Base-by-base conservation (phyloP, 2,113 vertebrate genomes). In the Macquaria ambigua region DNA sequence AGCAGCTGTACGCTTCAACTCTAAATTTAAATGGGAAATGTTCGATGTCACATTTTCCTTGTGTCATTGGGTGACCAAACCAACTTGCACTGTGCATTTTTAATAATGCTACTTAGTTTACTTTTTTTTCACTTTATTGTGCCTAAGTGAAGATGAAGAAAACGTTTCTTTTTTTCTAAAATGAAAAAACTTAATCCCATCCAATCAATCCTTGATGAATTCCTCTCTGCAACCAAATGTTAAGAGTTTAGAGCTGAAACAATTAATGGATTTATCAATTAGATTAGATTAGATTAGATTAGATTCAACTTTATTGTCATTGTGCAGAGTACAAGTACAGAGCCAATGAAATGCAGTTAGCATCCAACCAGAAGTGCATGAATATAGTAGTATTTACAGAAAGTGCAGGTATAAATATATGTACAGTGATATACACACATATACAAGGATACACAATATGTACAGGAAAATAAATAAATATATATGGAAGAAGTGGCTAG, bases 161-260 rank as follows among this genome's bases (percentile, higher is more conserved):
- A 37, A 58, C 1, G 0, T 41, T 46, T 56, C 0, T 56, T 64
- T 31, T 59, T 46, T 9, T 34, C 6, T 14, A 12, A 34, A 50
- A 12, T 21, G 39, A 6, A 53, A 28, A 63, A 72, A n/a, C 6
- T 0, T 1, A 53, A 16, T 62, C 10, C 46, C 61, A 48, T 66
- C 20, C 41, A 53, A 50, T 37, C 18, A 18, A 8, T 59, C n/a
- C 41, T 14, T 6, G 21, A 20, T 37, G 28, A 48, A 25, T 67
- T 25, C 3, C 23, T 52, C 23, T 28, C 9, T 50, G 31, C 34
- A 53, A 62, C 7, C 23, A 50, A 52, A 37, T 25, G 8, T 23
- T 18, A 39, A 55, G 15, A 55, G 21, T 69, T 74, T 3, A 69
- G 23, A 64, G 55, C 63, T 79, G 8, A 84, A 69, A 56, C 12